Conservation (phyloP, 2,113 vertebrate genomes). For the Ptychochromis oligacanthus region DNA sequence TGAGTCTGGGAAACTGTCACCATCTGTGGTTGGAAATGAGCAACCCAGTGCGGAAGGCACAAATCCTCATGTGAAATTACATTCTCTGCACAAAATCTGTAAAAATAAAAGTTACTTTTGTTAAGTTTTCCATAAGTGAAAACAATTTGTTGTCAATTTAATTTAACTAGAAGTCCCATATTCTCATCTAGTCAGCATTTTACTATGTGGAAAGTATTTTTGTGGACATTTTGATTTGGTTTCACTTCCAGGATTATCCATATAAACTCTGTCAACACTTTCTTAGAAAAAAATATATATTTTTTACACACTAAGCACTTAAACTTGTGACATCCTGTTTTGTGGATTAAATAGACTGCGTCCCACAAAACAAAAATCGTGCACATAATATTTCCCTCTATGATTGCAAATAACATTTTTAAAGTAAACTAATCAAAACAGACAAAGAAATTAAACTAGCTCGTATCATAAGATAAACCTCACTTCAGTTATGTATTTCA, state of each 20-base stretch:
- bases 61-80: background rate
- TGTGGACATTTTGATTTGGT: background rate
- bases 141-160: no score
- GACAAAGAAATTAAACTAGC: background rate
- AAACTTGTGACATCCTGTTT: rapidly evolving
- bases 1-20: background rate
- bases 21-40: no score
- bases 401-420: rapidly evolving
- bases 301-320: background rate
- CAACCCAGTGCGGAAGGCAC: background rate
- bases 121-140: no score
- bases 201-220: background rate
- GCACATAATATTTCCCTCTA: background rate
- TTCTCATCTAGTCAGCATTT: background rate
- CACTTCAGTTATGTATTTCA: background rate
- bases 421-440: background rate
- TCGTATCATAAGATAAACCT: background rate
- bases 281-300: no score
- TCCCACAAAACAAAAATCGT: no score
- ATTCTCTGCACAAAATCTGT: no score
- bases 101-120: no score
- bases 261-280: no score
- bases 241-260: background rate
- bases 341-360: background rate
- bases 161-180: no score